Percentiles rank a stretch among this genome's conserved stretches.
Conservation (phyloP, 2,113 vertebrate species). For the Vidua chalybeata region DNA sequence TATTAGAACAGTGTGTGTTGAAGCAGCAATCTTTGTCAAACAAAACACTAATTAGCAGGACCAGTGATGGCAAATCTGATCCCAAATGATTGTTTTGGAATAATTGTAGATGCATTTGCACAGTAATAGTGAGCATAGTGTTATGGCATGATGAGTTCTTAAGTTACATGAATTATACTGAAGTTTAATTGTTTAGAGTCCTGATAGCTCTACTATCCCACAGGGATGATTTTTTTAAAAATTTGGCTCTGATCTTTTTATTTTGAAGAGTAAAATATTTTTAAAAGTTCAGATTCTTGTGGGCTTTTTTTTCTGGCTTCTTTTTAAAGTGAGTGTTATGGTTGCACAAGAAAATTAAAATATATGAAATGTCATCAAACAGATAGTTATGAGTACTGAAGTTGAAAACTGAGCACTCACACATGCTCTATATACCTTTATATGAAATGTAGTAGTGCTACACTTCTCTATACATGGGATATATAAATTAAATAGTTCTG, state of each 20-base stretch:
- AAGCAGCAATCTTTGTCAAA: background rate
- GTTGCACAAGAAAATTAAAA: background rate
- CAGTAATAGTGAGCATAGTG: background rate
- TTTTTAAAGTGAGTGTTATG: background rate
- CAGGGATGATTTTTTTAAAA: background rate
- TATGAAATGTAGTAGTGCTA: background rate
- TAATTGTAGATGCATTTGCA: constrained; percentile 5
- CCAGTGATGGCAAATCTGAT: background rate
- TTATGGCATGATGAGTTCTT: background rate
- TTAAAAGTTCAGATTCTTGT: background rate
- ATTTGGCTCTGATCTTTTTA: background rate
- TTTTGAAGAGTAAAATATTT: background rate
- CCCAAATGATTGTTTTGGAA: background rate
- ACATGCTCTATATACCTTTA: background rate
- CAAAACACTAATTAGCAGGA: background rate
- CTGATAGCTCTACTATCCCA: background rate
- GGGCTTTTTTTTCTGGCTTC: background rate
- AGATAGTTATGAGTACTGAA: background rate
- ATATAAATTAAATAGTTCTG: background rate
- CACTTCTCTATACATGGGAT: background rate
- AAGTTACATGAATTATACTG: background rate
- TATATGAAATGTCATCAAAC: background rate
- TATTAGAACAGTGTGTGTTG: background rate
- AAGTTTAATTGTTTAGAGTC: constrained; percentile 4
- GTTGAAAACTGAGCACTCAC: background rate